A percentile compares a stretch with the other conserved stretches of the same genome.
phyloP scores from a whole-genome alignment of 2,888 invertebrate species.

The Rosalia funebris region DNA sequence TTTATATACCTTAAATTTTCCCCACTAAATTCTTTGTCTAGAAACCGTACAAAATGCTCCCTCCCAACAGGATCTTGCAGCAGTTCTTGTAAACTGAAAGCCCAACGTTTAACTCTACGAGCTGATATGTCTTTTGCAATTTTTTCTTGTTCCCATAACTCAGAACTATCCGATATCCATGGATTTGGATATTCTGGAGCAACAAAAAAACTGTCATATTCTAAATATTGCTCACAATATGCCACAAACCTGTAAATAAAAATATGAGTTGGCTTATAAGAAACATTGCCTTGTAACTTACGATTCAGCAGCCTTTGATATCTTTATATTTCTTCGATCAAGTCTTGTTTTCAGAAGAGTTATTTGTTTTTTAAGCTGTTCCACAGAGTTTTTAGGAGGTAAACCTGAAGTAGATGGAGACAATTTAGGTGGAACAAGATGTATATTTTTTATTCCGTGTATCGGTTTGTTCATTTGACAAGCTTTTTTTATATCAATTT shows the following conservation, averaged over 20 bases:
- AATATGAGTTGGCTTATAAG: background rate
- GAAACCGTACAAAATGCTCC: conserved; percentile 95
- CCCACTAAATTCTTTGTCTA: conserved; percentile 98
- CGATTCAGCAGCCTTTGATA: conserved; percentile 95
- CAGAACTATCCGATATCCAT: conserved; percentile 95
- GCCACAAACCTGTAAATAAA: conserved; percentile 76
- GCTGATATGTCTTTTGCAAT: conserved; percentile 91
- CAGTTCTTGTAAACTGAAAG: conserved; percentile 94
- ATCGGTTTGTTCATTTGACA: conserved; percentile 73
- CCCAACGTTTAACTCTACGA: conserved; percentile 95
- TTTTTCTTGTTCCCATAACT: conserved; percentile 98
- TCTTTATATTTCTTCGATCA: conserved; percentile 87
- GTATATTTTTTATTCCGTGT: conserved; percentile 61
- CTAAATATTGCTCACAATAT: conserved; percentile 94
- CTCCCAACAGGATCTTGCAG: conserved; percentile 94
- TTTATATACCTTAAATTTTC: conserved; percentile 90
- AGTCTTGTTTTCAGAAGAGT: conserved; percentile 79
- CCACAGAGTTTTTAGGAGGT: conserved; percentile 54
- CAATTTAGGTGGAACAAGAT: conserved; percentile 67
- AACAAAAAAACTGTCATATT: conserved; percentile 95
- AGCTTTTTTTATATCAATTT: conserved; percentile 97
- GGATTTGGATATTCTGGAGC: conserved; percentile 95
- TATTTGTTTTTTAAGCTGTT: conserved; percentile 74
- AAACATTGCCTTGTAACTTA: conserved; percentile 67
- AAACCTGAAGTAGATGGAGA: conserved; percentile 67